These are phyloP conservation scores for Cephalopachus bancanus DNA, from an alignment of 2,797 vertebrate species.

Conservation along the genomic window DNA sequence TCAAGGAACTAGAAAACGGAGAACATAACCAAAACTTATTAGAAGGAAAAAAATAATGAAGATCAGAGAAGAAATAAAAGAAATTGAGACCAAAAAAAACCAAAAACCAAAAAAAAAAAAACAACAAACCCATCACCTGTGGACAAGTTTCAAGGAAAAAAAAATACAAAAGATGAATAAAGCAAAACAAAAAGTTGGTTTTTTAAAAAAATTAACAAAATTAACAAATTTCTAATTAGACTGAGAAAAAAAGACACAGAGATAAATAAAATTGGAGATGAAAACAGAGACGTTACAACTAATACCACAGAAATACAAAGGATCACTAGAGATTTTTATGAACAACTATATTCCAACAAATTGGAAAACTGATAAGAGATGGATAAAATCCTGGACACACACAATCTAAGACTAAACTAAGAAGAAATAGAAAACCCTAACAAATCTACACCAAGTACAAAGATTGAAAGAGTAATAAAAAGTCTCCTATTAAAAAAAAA, in stretches of 20 bases:
- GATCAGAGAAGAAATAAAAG: background rate
- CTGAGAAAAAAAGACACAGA: background rate
- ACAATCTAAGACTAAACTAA: background rate
- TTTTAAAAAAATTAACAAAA: background rate
- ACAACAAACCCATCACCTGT: background rate
- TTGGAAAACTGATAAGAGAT: background rate
- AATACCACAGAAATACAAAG: background rate
- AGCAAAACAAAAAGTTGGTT: background rate
- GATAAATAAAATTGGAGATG: background rate
- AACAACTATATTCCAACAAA: background rate
- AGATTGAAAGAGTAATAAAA: too few relatives aligned
- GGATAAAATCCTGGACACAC: background rate
- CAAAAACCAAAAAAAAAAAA: background rate
- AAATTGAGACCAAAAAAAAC: background rate
- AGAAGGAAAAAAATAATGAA: background rate
- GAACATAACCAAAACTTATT: background rate
- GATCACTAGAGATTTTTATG: background rate
- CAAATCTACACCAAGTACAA: background rate
- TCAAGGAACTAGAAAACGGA: background rate
- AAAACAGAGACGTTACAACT: background rate
- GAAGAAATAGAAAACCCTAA: background rate
- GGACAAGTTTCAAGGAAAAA: background rate
- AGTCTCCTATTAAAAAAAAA: too few relatives aligned
- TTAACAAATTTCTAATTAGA: background rate
- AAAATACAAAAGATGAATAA: background rate